These are phyloP conservation scores for Percopsis transmontana DNA, from an alignment of 2,113 vertebrate species.

Conservation along the genomic window DNA sequence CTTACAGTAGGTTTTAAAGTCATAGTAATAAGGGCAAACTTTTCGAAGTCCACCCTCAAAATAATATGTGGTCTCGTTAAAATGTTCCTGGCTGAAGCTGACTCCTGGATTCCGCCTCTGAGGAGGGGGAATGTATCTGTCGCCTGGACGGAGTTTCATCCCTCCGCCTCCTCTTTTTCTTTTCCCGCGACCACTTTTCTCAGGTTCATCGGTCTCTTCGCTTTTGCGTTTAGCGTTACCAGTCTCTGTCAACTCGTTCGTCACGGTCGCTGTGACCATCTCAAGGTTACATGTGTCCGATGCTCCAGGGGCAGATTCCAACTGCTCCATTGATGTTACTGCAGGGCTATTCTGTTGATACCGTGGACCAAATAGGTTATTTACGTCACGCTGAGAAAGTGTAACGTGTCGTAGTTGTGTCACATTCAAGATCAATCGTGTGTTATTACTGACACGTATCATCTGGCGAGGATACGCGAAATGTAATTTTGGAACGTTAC, in stretches of 20 bases:
- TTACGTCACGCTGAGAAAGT: neutral
- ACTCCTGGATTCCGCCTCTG: constrained; percentile 85
- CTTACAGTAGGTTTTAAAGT: constrained; percentile 95
- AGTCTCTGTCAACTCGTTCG: constrained; percentile 14
- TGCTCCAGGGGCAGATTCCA: neutral
- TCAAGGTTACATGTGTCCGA: constrained; percentile 3
- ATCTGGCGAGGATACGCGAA: neutral
- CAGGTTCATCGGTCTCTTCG: constrained; percentile 27
- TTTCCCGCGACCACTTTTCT: constrained; percentile 43
- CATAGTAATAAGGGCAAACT: constrained; percentile 91
- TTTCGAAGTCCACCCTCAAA: constrained; percentile 92
- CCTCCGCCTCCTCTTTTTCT: constrained; percentile 65
- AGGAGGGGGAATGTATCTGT: constrained; percentile 89
- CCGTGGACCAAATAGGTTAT: neutral
- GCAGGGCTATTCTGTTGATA: constrained; percentile 2
- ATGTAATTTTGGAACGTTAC: no score
- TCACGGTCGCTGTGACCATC: neutral
- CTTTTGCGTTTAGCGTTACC: constrained; percentile 72
- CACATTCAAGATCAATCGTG: neutral
- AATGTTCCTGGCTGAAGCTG: constrained; percentile 89
- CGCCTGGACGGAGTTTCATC: constrained; percentile 67
- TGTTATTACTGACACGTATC: neutral
- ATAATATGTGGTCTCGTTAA: constrained; percentile 90
- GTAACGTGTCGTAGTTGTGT: neutral
- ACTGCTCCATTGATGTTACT: constrained; percentile 54